These are phyloP conservation scores for Caenorhabditis uteleia DNA, from an alignment of 2,888 invertebrate species.

Conservation along the genomic window DNA sequence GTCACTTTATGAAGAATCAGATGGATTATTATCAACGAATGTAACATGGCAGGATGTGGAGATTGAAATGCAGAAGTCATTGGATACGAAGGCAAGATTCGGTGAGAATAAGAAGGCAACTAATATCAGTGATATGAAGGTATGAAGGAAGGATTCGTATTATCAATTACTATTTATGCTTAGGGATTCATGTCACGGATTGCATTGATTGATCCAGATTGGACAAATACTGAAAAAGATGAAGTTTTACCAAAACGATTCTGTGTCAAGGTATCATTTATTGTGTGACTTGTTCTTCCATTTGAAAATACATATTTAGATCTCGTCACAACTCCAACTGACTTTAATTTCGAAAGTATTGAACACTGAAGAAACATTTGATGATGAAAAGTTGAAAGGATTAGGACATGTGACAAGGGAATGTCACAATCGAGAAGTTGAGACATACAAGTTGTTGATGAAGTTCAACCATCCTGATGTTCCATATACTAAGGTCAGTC, in stretches of 20 bases:
- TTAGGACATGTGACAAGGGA: slow-evolving; percentile 10
- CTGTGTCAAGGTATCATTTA: no score
- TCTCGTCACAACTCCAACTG: no score
- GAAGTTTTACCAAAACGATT: slow-evolving; percentile 26
- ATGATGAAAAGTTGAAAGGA: slow-evolving; percentile 7
- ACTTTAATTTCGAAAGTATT: slow-evolving; percentile 23
- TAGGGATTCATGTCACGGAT: slow-evolving; percentile 41
- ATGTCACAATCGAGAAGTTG: slow-evolving; percentile 32
- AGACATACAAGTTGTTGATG: slow-evolving; percentile 15
- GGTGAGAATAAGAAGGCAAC: slow-evolving; percentile 28
- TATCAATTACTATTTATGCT: no score
- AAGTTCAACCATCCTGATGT: slow-evolving; percentile 13
- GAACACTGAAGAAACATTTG: slow-evolving; percentile 7
- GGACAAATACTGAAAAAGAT: slow-evolving; percentile 6
- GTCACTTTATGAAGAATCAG: slow-evolving; percentile 21
- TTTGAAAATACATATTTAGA: no score
- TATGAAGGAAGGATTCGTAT: no score
- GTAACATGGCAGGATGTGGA: slow-evolving; percentile 37
- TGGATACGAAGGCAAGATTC: slow-evolving; percentile 20
- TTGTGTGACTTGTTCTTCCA: no score
- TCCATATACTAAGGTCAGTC: slow-evolving; percentile 20
- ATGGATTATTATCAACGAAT: slow-evolving; percentile 33
- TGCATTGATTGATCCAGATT: slow-evolving; percentile 26
- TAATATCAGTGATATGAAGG: slow-evolving; percentile 41
- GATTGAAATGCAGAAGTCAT: slow-evolving; percentile 23